Evolutionary conservation across 2,797 vertebrate genomes (phyloP).

Genomic region (Florisuga fusca): DNA sequence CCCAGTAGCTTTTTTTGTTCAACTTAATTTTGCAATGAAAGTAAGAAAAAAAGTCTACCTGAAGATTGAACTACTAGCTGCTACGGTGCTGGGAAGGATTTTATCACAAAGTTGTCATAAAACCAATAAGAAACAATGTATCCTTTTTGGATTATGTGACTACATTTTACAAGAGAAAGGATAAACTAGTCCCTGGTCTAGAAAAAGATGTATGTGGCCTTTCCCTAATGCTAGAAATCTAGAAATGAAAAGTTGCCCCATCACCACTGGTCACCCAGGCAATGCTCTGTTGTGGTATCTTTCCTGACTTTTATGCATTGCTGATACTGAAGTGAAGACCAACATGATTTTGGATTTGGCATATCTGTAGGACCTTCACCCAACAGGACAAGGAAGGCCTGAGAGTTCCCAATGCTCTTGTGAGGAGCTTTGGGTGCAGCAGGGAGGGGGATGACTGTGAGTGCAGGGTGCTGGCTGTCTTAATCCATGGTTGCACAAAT

Average conservation of each 20-base stretch:
- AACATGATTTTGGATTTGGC: not conserved
- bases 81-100: not conserved
- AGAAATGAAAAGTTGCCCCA: not conserved
- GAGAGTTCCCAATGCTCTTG: not conserved
- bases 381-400: not conserved
- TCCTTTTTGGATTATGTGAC: not conserved
- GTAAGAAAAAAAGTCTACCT: not conserved
- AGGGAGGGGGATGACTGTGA: not conserved
- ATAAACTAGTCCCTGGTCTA: not conserved
- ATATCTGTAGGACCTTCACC: not conserved
- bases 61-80: not conserved
- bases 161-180: not conserved
- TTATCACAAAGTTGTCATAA: not conserved
- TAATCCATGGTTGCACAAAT: not conserved
- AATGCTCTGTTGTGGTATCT: not conserved
- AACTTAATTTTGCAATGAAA: not conserved
- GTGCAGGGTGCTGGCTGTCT: not conserved
- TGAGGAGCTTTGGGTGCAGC: not conserved
- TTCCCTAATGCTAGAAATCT: not conserved
- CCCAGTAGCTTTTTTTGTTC: not conserved
- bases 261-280: not conserved
- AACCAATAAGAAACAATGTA: not conserved
- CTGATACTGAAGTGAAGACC: rapidly evolving
- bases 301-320: not conserved
- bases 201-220: not conserved